Conservation (phyloP, 2,113 vertebrate species). For the Triplophysa tibetana region DNA sequence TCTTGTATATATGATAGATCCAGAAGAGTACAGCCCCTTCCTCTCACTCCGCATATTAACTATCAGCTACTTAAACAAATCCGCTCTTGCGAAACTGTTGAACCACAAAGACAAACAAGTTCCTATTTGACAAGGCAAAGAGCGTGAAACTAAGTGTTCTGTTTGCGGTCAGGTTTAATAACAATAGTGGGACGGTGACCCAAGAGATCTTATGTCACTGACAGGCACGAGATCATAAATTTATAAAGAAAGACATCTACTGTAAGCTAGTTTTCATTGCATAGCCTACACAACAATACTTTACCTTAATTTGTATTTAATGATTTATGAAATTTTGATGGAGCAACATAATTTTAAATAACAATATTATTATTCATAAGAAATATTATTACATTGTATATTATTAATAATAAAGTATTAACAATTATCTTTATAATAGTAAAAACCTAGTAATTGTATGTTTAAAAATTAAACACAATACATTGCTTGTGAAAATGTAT, state of each 20-base stretch:
- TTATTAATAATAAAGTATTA: too few species aligned
- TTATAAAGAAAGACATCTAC: not conserved
- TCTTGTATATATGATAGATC: not conserved
- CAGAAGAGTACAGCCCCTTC: constrained; percentile 9
- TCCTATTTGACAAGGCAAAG: constrained; percentile 28
- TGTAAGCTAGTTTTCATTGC: too few species aligned
- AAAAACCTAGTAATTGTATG: too few species aligned
- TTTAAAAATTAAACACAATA: too few species aligned
- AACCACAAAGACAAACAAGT: constrained; percentile 39
- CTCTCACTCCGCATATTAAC: not conserved
- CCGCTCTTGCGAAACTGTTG: constrained; percentile 27
- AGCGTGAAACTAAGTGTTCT: constrained; percentile 26
- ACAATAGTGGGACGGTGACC: not conserved
- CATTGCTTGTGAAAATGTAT: too few species aligned
- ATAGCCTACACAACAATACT: too few species aligned
- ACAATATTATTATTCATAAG: too few species aligned
- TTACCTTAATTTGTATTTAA: too few species aligned
- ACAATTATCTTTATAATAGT: too few species aligned
- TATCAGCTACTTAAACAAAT: constrained; percentile 34
- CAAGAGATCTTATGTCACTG: not conserved
- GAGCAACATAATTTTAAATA: too few species aligned
- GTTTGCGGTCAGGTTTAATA: constrained; percentile 19
- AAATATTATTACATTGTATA: too few species aligned
- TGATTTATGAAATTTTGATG: too few species aligned
- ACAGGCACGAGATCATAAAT: not conserved